phyloP scores from a whole-genome alignment of 2,113 vertebrate genomes.

The Alces alces region DNA sequence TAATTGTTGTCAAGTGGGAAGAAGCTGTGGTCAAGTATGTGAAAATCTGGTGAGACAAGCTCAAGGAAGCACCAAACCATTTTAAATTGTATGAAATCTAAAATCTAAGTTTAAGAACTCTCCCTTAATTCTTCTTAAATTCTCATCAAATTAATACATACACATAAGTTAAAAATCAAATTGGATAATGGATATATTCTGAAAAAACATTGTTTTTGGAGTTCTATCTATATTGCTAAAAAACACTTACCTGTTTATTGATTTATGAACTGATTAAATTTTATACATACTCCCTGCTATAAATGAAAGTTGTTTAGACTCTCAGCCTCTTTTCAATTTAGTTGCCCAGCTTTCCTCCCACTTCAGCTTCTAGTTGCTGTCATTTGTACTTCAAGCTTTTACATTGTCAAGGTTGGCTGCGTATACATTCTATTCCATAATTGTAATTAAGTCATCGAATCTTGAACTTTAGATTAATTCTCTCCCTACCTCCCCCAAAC shows the following conservation, averaged over 20 bases:
- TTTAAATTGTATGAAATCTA: neutral
- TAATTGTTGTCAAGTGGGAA: neutral
- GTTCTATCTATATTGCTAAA: neutral
- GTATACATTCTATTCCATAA: conserved; percentile 1
- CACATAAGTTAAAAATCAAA: neutral
- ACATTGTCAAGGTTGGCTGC: neutral
- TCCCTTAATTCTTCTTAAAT: neutral
- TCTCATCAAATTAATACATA: neutral
- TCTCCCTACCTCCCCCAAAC: neutral
- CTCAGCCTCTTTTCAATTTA: neutral
- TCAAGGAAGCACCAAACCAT: neutral
- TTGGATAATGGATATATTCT: neutral
- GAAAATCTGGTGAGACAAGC: neutral
- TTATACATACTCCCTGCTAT: neutral
- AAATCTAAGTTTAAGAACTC: neutral
- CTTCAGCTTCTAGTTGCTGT: neutral
- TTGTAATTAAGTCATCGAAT: neutral
- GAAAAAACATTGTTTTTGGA: neutral
- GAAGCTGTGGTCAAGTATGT: neutral
- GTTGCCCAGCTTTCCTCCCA: neutral
- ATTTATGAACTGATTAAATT: conserved; percentile 28
- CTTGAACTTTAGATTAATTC: neutral
- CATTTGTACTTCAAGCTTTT: neutral
- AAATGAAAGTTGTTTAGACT: neutral
- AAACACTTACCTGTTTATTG: neutral